phyloP scores from a whole-genome alignment of 2,888 invertebrate genomes.

The Polymixis lichenea region DNA sequence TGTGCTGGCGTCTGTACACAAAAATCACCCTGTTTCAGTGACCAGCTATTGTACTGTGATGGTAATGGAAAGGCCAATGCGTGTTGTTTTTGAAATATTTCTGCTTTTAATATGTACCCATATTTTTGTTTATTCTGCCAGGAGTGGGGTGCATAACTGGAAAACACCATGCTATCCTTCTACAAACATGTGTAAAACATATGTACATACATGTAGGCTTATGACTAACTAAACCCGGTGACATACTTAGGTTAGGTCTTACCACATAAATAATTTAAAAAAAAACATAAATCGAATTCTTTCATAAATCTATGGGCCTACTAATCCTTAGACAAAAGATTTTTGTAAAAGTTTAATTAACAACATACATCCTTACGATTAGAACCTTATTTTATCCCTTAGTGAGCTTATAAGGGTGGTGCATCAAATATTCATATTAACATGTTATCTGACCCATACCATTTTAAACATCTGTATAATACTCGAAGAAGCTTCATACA shows the following conservation, averaged over 20 bases:
- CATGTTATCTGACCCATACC: constrained; percentile 9
- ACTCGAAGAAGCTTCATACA: constrained; percentile 5
- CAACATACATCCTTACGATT: not conserved
- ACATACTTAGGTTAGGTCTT: not conserved
- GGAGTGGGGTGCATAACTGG: not conserved
- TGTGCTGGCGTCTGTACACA: too few relatives aligned
- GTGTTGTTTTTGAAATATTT: not conserved
- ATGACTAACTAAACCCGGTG: not conserved
- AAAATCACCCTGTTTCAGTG: not conserved
- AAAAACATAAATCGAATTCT: too few relatives aligned
- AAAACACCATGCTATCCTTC: too few relatives aligned
- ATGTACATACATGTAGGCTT: not conserved
- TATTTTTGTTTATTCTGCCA: not conserved
- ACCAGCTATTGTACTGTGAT: constrained; percentile 10
- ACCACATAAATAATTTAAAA: too few relatives aligned
- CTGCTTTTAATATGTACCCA: not conserved
- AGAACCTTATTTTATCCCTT: not conserved
- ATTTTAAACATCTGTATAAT: constrained; percentile 10
- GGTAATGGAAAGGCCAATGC: not conserved
- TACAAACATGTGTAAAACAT: too few relatives aligned
- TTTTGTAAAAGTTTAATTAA: too few relatives aligned
- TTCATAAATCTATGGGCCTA: too few relatives aligned
- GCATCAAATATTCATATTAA: constrained; percentile 22
- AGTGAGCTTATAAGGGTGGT: constrained; percentile 3
- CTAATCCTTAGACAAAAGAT: too few relatives aligned